Conservation (phyloP, 92 coral and sea anemone species). For the Galaxea fascicularis region DNA sequence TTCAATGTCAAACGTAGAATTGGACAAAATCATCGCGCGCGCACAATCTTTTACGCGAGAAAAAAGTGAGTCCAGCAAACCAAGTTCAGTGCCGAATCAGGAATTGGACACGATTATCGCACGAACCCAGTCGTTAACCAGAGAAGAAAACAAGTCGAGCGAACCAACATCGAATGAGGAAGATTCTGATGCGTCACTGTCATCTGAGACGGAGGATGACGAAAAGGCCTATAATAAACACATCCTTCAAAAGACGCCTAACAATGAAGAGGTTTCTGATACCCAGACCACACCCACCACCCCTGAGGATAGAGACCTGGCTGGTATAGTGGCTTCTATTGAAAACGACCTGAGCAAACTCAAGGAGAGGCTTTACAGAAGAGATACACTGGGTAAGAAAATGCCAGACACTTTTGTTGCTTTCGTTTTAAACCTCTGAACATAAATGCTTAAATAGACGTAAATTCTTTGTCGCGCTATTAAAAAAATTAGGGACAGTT, state of each 20-base stretch:
- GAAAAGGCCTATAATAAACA: conserved; percentile 10
- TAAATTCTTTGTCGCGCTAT: too few species aligned
- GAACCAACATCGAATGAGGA: conserved; percentile 49
- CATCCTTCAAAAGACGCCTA: conserved; percentile 21
- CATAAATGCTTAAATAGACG: too few species aligned
- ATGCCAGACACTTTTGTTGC: not conserved
- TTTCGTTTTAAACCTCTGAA: too few species aligned
- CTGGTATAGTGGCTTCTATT: conserved; percentile 64
- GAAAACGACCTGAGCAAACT: conserved; percentile 74
- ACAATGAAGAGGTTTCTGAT: conserved; percentile 33
- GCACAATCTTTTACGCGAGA: conserved; percentile 66
- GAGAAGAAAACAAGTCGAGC: conserved; percentile 52
- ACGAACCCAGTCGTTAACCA: conserved; percentile 71
- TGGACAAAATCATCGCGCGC: conserved; percentile 64
- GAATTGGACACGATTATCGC: conserved; percentile 56
- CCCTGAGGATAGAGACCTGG: conserved; percentile 52
- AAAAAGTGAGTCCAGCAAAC: conserved; percentile 30
- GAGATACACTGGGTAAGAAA: conserved; percentile 44
- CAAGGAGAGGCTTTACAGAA: conserved; percentile 56
- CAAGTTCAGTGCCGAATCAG: conserved; percentile 35
- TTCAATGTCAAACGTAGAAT: conserved; percentile 47
- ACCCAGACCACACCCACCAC: conserved; percentile 23
- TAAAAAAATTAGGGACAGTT: too few species aligned
- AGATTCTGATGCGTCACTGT: conserved; percentile 43
- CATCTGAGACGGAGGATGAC: conserved; percentile 64